Evolutionary conservation across 2,797 vertebrate genomes (phyloP), one percentile per base, ranked within the genome.

Genomic region (Tokudaia muenninki): DNA sequence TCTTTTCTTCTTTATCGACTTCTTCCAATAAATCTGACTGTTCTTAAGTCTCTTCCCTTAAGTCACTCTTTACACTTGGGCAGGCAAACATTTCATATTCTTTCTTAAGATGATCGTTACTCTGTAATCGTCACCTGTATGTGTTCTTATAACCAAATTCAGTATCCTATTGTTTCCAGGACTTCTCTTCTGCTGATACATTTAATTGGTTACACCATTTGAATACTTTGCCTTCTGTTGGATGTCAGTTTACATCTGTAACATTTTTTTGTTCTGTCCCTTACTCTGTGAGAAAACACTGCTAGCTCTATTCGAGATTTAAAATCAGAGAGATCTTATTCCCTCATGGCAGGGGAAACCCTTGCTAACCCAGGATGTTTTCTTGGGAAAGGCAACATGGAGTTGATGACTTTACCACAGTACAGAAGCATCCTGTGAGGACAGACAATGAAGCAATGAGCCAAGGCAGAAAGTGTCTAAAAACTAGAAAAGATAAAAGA

Each of bases 191-290:
- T 77, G 4, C 47, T 80, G 55, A 47, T 19, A 24, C 37, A 41
- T 79, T 57, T 80, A 65, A 87, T 90, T 74, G 79, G 4, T 94
- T 78, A 67, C 1, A 84, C 10, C 83, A 34, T 59, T 55, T 86
- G 63, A 84, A 88, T 21, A 86, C 44, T 81, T 14, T 95, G 47
- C 24, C 63, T 94, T 88, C 34, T 29, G 52, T 65, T 92, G 93
- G 75, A 82, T 86, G 84, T 97, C 41, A 75, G 7, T 78, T 94
- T 91, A 80, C 65, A 11, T 82, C 34, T 77, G 82, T 92, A 78
- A 31, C 77, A 81, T 24, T 78, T n/a, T 75, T 86, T 37, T 34
- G 31, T n/a, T 70, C 22, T 63, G 12, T 13, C 4, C 12, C 17
- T 81, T 65, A 61, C 19, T 67, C 63, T 82, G 26, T 77, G 3